Evolutionary conservation across 1,140 invertebrate species (phyloP).

Genomic region (Dermatophagoides farinae): DNA sequence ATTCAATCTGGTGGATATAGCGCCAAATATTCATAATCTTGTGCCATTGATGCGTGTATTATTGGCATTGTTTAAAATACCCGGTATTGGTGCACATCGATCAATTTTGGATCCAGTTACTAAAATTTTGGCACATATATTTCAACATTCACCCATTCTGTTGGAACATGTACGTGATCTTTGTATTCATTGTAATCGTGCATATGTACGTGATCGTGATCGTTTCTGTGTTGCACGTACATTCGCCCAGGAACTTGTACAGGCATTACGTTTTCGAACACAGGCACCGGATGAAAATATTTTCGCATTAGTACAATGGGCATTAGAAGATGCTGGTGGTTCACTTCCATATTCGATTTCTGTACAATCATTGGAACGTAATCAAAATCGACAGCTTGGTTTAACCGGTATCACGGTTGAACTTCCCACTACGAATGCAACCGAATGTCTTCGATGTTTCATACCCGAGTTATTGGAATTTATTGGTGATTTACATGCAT

Average conservation of each 20-base stretch:
- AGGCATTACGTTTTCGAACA: conserved; percentile 83
- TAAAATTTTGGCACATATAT: conserved; percentile 70
- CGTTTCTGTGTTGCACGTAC: conserved; percentile 71
- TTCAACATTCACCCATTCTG: conserved; percentile 66
- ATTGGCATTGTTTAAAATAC: conserved; percentile 47
- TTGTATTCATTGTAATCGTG: conserved; percentile 62
- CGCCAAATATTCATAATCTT: conserved; percentile 35
- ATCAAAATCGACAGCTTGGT: conserved; percentile 20
- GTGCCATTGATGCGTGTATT: conserved; percentile 62
- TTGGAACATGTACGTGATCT: conserved; percentile 67
- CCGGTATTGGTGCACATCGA: conserved; percentile 24
- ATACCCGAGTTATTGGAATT: conserved; percentile 87
- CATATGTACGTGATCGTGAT: conserved; percentile 52
- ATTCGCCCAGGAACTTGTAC: conserved; percentile 76
- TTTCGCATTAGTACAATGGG: conserved; percentile 59
- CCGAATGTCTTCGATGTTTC: conserved; percentile 77
- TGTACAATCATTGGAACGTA: conserved; percentile 25
- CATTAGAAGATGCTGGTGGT: conserved; percentile 51
- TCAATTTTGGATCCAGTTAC: conserved; percentile 80
- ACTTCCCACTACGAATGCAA: conserved; percentile 48
- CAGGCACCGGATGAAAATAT: conserved; percentile 83
- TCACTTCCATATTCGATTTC: conserved; percentile 41
- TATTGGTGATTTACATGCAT: conserved; percentile 80
- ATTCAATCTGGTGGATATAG: conserved; percentile 43
- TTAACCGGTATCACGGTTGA: background rate